A percentile compares a stretch with the other conserved stretches of the same genome.
Evolutionary conservation across 1,140 invertebrate genomes (phyloP).

Genomic region (Macrocentrus cingulum): DNA sequence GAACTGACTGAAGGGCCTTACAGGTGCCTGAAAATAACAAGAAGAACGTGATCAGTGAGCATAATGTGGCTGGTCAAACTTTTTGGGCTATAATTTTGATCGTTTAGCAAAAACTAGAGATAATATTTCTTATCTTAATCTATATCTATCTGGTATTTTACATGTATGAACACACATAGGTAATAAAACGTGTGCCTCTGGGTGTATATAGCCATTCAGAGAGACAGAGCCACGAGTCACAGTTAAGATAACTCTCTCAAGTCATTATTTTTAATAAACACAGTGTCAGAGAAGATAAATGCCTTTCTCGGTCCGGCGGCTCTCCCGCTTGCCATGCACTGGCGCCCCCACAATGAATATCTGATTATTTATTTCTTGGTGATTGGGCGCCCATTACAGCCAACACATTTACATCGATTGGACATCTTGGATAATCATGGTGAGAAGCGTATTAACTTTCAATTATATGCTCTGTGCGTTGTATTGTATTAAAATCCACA

Average conservation of each 20-base stretch:
- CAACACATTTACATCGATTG: background rate
- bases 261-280: slow-evolving; percentile 31
- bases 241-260: slow-evolving; percentile 24
- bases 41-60: slow-evolving; percentile 41
- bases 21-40: slow-evolving; percentile 1
- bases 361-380: slow-evolving; percentile 27
- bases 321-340: slow-evolving; percentile 8
- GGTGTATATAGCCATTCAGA: background rate
- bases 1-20: background rate
- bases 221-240: slow-evolving; percentile 6
- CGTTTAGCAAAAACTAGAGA: background rate
- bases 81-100: slow-evolving; percentile 25
- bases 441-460: slow-evolving; percentile 33
- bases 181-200: slow-evolving; percentile 8
- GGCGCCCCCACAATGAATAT: slow-evolving; percentile 27
- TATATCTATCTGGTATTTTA: background rate
- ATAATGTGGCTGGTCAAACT: slow-evolving; percentile 40
- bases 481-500: slow-evolving; percentile 40
- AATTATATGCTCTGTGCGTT: slow-evolving; percentile 36
- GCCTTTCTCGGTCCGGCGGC: slow-evolving; percentile 26
- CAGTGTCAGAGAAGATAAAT: slow-evolving; percentile 29
- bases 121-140: background rate
- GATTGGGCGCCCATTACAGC: background rate
- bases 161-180: background rate
- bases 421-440: background rate